phyloP scores from a whole-genome alignment of 2,797 vertebrate genomes.

The Acanthopagrus latus region DNA sequence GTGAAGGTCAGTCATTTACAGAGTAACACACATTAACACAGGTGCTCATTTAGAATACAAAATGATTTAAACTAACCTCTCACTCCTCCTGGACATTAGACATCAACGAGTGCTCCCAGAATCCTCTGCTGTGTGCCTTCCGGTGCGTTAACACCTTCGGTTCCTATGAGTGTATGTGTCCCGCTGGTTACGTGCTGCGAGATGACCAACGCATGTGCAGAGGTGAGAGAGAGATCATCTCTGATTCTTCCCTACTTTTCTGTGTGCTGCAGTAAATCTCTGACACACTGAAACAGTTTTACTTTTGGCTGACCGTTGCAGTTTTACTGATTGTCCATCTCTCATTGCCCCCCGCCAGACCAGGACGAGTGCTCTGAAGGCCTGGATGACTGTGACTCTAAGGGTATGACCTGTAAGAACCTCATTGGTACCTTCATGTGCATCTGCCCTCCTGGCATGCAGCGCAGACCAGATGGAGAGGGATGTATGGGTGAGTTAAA shows the following conservation, averaged over 20 bases:
- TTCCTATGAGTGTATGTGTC: constrained; percentile 95
- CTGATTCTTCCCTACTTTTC: not conserved
- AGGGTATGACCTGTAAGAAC: constrained; percentile 95
- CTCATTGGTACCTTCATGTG: constrained; percentile 95
- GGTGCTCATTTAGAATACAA: not conserved
- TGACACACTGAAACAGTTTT: not conserved
- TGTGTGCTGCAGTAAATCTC: not conserved
- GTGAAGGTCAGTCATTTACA: constrained; percentile 87
- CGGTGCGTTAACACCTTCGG: constrained; percentile 95
- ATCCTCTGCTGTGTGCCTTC: constrained; percentile 96
- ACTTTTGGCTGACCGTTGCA: not conserved
- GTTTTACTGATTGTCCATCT: not conserved
- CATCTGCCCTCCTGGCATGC: constrained; percentile 92
- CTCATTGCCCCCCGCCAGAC: constrained; percentile 79
- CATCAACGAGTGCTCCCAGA: constrained; percentile 93
- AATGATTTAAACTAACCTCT: not conserved
- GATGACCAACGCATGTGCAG: constrained; percentile 94
- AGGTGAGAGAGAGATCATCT: constrained; percentile 82
- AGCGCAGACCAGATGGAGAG: constrained; percentile 89
- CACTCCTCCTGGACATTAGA: constrained; percentile 80
- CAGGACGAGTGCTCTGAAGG: constrained; percentile 93
- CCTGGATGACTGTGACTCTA: constrained; percentile 91
- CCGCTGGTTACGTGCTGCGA: constrained; percentile 90
- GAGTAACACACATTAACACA: not conserved
- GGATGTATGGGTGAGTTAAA: constrained; percentile 94